Conservation (phyloP, 2,113 vertebrate species). For the Sapajus apella region DNA sequence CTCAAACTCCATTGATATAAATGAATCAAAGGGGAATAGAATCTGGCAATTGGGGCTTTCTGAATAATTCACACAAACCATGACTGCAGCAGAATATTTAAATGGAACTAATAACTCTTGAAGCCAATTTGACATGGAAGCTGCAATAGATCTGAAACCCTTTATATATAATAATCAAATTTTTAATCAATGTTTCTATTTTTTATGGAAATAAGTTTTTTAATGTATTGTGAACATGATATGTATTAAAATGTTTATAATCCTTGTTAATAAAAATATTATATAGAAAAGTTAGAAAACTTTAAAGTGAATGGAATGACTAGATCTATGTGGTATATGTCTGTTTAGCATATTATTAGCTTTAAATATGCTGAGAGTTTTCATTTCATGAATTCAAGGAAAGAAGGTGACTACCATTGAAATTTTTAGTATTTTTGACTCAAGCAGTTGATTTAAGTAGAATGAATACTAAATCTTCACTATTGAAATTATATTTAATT, state of each 20-base stretch:
- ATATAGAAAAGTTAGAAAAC: not conserved
- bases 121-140: not conserved
- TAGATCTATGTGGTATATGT: not conserved
- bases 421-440: constrained; percentile 19
- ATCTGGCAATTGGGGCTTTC: not conserved
- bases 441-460: constrained; percentile 32
- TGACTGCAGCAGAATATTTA: not conserved
- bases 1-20: not conserved
- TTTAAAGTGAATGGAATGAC: not conserved
- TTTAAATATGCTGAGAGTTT: not conserved
- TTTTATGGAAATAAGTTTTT: not conserved
- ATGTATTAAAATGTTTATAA: not conserved
- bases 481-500: constrained; percentile 18
- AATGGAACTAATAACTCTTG: not conserved
- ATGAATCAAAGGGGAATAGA: not conserved
- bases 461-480: constrained; percentile 3
- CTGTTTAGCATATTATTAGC: not conserved
- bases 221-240: not conserved
- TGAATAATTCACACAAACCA: not conserved
- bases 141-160: not conserved
- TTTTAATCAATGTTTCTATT: not conserved
- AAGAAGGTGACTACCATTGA: not conserved
- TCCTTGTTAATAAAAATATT: not conserved
- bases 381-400: not conserved
- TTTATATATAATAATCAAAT: not conserved